Conservation (phyloP, 2,797 vertebrate genomes). For the Fistularia tabacaria region DNA sequence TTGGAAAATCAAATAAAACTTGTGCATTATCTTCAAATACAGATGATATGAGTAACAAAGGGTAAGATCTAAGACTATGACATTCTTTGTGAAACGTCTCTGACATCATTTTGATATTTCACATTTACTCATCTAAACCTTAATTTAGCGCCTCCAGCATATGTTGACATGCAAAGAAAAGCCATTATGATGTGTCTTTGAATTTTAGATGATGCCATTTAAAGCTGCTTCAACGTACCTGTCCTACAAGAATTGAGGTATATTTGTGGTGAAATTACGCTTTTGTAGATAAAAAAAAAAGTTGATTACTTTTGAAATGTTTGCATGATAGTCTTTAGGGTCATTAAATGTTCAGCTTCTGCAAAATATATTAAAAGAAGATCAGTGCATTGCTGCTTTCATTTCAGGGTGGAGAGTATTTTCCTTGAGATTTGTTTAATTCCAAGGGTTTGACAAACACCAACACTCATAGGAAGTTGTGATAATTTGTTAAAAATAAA, state of each 20-base stretch:
- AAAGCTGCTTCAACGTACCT: slow-evolving; percentile 51
- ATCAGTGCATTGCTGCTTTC: too few relatives aligned
- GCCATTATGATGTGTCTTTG: slow-evolving; percentile 53
- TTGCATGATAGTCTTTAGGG: too few relatives aligned
- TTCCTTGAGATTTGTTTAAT: slow-evolving; percentile 4
- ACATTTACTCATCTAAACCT: slow-evolving; percentile 70
- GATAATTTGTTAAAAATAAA: slow-evolving; percentile 6
- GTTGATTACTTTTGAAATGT: slow-evolving; percentile 1
- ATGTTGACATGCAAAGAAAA: slow-evolving; percentile 65
- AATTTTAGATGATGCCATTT: slow-evolving; percentile 59
- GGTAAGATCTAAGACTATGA: slow-evolving; percentile 59
- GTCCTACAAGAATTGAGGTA: slow-evolving; percentile 25
- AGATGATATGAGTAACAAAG: slow-evolving; percentile 65
- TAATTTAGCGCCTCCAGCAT: slow-evolving; percentile 62
- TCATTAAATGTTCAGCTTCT: too few relatives aligned
- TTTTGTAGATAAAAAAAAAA: slow-evolving; percentile 9
- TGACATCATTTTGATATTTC: slow-evolving; percentile 64
- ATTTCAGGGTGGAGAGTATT: background rate
- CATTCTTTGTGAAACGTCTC: slow-evolving; percentile 53
- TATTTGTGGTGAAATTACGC: slow-evolving; percentile 29
- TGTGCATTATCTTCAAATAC: slow-evolving; percentile 69
- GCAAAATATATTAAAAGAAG: too few relatives aligned
- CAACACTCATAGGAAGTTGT: background rate
- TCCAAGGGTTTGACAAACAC: background rate
- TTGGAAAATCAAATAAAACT: slow-evolving; percentile 69